A percentile compares a stretch with the other conserved stretches of the same genome.
phyloP scores from a whole-genome alignment of 2,113 vertebrate species.

The Tragulus kanchil region DNA sequence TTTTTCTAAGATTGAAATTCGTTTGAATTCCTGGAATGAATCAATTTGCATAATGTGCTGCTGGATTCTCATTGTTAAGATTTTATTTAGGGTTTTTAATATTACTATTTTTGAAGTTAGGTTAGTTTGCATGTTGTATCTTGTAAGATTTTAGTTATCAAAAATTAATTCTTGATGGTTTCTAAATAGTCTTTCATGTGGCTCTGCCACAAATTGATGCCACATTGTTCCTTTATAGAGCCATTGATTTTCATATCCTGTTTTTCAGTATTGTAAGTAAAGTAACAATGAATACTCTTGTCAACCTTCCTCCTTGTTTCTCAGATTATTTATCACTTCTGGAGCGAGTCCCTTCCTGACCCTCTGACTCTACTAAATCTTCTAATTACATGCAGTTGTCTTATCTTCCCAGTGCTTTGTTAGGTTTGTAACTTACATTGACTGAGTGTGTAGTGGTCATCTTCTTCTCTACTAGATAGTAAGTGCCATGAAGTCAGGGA shows the following conservation, averaged over 20 bases:
- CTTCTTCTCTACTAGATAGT: background rate
- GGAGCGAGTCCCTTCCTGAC: background rate
- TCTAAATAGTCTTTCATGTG: background rate
- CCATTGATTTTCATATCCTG: background rate
- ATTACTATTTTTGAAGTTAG: constrained; percentile 63
- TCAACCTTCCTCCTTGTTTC: background rate
- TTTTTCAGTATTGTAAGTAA: background rate
- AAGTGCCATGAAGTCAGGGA: background rate
- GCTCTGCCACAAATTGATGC: background rate
- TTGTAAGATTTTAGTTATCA: constrained; percentile 44
- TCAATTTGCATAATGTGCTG: constrained; percentile 53
- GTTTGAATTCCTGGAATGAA: constrained; percentile 64
- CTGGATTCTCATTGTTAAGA: constrained; percentile 50
- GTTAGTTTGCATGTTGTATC: constrained; percentile 11
- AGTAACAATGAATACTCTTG: constrained; percentile 3
- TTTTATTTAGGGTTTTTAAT: constrained; percentile 58
- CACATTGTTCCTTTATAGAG: background rate
- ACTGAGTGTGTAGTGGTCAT: background rate
- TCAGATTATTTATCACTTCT: background rate
- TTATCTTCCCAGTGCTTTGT: background rate
- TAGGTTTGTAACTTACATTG: background rate
- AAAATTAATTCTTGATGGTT: constrained; percentile 66
- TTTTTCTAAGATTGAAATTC: constrained; percentile 72
- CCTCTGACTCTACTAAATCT: background rate
- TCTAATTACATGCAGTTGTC: background rate